Evolutionary conservation across 2,797 vertebrate genomes (phyloP).

Genomic region (Melanotaenia maccullochi): DNA sequence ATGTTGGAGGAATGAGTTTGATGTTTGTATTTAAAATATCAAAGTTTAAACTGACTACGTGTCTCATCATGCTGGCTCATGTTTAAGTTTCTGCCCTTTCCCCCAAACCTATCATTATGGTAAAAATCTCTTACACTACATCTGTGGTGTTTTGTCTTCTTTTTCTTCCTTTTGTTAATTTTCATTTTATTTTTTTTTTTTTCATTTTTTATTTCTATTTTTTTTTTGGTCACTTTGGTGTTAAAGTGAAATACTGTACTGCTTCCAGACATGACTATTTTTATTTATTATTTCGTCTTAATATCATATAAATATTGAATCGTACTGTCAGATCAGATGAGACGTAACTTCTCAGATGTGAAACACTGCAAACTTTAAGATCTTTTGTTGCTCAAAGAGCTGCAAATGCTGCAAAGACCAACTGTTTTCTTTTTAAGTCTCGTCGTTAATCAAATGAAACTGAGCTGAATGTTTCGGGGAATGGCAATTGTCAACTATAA

Average conservation of each 20-base stretch:
- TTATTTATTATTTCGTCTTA: conserved; percentile 24
- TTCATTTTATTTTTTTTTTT: not conserved
- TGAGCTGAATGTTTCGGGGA: conserved; percentile 27
- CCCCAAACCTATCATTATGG: not conserved
- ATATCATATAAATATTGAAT: conserved; percentile 22
- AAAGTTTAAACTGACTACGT: conserved; percentile 16
- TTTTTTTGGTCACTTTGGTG: not conserved
- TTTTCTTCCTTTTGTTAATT: too few relatives aligned
- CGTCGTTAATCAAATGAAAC: conserved; percentile 17
- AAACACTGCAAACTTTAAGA: conserved; percentile 8
- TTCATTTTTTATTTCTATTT: not conserved
- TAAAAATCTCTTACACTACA: not conserved
- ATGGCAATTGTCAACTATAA: conserved; percentile 14
- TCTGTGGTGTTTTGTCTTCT: not conserved
- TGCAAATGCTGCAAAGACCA: conserved; percentile 17
- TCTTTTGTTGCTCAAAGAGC: conserved; percentile 9
- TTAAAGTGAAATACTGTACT: conserved; percentile 1
- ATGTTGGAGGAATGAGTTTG: conserved; percentile 30
- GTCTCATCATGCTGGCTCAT: conserved; percentile 33
- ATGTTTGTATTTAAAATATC: conserved; percentile 41
- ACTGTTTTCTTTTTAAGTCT: not conserved
- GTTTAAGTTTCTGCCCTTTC: conserved; percentile 8
- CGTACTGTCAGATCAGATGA: not conserved
- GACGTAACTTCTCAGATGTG: conserved; percentile 20
- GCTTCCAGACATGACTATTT: not conserved